Evolutionary conservation across 23 tunicate genomes (phyloP).

Genomic region (Ciona savignyi): DNA sequence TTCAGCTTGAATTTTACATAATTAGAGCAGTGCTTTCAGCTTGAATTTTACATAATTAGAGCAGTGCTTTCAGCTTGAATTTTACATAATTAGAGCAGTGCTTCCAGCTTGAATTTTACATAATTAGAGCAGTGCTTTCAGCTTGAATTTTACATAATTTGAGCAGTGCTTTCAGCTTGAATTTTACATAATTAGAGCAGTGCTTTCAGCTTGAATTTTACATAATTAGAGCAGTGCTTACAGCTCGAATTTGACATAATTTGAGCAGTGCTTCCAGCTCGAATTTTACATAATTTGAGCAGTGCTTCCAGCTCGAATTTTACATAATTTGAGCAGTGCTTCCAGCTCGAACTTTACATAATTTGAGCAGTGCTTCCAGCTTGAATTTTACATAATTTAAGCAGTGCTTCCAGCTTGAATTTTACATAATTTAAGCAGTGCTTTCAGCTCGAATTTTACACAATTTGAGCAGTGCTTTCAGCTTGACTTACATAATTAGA

Average conservation of each 20-base stretch:
- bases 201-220: not conserved
- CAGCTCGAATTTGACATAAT: too few relatives aligned
- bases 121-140: too few relatives aligned
- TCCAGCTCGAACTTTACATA: too few relatives aligned
- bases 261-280: not conserved
- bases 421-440: not conserved
- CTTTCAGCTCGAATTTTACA: not conserved
- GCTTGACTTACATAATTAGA: not conserved
- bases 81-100: not conserved
- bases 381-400: not conserved
- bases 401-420: not conserved
- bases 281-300: not conserved
- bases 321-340: conserved; percentile 6
- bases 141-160: too few relatives aligned
- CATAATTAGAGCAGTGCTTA: too few relatives aligned
- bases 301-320: not conserved
- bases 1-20: not conserved
- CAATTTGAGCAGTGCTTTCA: not conserved
- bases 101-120: not conserved
- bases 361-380: not conserved
- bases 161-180: not conserved
- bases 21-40: not conserved
- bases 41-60: not conserved
- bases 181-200: not conserved
- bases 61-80: not conserved